A percentile compares a stretch with the other conserved stretches of the same genome.
phyloP scores from a whole-genome alignment of 64 coral and sea anemone genomes.

The Porites lutea region DNA sequence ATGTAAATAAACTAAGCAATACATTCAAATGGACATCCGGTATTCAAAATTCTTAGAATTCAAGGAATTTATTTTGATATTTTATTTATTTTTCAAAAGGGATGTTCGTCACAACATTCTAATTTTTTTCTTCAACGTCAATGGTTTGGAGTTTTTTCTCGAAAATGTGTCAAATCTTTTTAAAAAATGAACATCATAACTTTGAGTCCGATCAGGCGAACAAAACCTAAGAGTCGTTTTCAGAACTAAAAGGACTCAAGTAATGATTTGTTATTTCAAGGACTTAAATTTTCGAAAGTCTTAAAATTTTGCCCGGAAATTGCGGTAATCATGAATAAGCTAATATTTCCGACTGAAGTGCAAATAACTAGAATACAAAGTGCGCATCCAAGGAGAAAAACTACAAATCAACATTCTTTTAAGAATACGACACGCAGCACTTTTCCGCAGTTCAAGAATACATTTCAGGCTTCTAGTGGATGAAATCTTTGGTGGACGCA shows the following conservation, averaged over 20 bases:
- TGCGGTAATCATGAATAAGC: neutral
- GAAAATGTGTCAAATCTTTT: no score
- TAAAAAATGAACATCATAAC: neutral
- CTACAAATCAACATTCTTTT: no score
- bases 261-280: no score
- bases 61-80: conserved; percentile 11
- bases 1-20: conserved; percentile 33
- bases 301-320: neutral
- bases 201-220: neutral
- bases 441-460: no score
- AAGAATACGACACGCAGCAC: no score
- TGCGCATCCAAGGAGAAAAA: neutral
- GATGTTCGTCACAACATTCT: neutral
- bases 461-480: no score
- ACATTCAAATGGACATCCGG: conserved; percentile 35
- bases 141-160: neutral
- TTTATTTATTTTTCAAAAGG: neutral
- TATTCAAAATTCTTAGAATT: conserved; percentile 12
- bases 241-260: no score
- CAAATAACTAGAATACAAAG: neutral
- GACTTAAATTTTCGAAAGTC: neutral
- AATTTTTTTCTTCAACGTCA: neutral
- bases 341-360: neutral
- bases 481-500: no score
- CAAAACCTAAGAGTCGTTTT: no score